phyloP scores from a whole-genome alignment of 2,888 invertebrate genomes.

The Mycalesis mineus region DNA sequence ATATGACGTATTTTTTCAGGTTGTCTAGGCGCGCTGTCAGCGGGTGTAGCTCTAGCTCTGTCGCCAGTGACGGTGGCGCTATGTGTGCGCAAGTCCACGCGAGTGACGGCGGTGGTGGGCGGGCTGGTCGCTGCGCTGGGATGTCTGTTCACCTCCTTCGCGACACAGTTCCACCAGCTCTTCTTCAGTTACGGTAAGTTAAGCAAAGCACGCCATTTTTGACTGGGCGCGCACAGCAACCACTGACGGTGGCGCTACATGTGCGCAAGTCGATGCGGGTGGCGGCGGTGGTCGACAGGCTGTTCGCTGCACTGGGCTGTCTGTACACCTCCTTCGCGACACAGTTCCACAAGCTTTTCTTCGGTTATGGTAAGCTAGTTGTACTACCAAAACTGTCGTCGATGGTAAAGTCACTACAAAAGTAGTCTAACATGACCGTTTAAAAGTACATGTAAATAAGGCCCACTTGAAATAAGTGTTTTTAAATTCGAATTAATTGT shows the following conservation, averaged over 20 bases:
- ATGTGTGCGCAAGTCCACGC: conserved; percentile 90
- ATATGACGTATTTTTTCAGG: conserved; percentile 69
- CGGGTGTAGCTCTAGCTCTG: conserved; percentile 86
- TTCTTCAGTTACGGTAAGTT: conserved; percentile 86
- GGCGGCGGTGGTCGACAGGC: conserved; percentile 91
- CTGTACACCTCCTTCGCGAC: conserved; percentile 94
- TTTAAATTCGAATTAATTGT: no score
- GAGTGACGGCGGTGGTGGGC: conserved; percentile 91
- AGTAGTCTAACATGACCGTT: no score
- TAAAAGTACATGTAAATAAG: no score
- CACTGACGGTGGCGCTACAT: conserved; percentile 90
- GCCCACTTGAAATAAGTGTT: no score
- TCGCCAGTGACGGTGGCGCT: conserved; percentile 91
- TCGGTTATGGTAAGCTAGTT: conserved; percentile 84
- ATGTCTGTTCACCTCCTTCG: conserved; percentile 93
- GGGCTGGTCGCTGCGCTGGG: conserved; percentile 91
- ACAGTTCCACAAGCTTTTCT: conserved; percentile 92
- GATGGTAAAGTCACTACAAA: no score
- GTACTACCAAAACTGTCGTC: no score
- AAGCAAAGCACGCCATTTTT: no score
- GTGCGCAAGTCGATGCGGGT: conserved; percentile 91
- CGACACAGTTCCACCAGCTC: conserved; percentile 92
- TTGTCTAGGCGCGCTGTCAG: conserved; percentile 88
- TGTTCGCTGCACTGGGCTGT: conserved; percentile 90
- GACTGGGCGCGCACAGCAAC: conserved; percentile 89